A percentile compares a stretch with the other conserved stretches of the same genome.
Evolutionary conservation across 2,797 vertebrate species (phyloP).

Genomic region (Diglossa cyanea): DNA sequence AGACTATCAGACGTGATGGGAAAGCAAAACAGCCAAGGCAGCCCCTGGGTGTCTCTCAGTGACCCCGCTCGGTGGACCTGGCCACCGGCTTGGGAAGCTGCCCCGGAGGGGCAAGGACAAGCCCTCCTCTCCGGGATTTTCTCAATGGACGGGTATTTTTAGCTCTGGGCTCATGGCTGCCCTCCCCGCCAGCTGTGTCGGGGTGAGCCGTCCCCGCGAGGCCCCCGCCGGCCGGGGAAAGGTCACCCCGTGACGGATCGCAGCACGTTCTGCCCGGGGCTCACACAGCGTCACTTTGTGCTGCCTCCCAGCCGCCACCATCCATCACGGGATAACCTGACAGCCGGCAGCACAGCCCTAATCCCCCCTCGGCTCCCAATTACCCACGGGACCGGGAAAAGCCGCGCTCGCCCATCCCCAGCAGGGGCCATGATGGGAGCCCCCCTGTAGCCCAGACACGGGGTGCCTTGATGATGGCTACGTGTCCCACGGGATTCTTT

Average conservation of each 20-base stretch:
- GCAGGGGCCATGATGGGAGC: fast-evolving
- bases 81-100: not conserved
- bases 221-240: not conserved
- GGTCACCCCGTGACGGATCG: constrained; percentile 84
- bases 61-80: fast-evolving
- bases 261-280: constrained; percentile 83
- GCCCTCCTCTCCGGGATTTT: not conserved
- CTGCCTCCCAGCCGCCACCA: constrained; percentile 86
- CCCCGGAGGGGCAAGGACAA: not conserved
- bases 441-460: fast-evolving
- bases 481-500: fast-evolving
- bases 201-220: constrained; percentile 28
- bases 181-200: not conserved
- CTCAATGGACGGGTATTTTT: constrained; percentile 54
- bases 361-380: constrained; percentile 63
- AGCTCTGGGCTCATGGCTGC: not conserved
- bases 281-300: constrained; percentile 88
- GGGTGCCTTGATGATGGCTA: fast-evolving
- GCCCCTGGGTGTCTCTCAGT: fast-evolving
- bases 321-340: constrained; percentile 95
- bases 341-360: constrained; percentile 84
- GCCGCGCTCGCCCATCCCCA: fast-evolving
- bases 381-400: not conserved
- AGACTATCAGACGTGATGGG: fast-evolving
- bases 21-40: not conserved